Evolutionary conservation across 2,888 invertebrate genomes (phyloP).

Genomic region (Melieria picta): DNA sequence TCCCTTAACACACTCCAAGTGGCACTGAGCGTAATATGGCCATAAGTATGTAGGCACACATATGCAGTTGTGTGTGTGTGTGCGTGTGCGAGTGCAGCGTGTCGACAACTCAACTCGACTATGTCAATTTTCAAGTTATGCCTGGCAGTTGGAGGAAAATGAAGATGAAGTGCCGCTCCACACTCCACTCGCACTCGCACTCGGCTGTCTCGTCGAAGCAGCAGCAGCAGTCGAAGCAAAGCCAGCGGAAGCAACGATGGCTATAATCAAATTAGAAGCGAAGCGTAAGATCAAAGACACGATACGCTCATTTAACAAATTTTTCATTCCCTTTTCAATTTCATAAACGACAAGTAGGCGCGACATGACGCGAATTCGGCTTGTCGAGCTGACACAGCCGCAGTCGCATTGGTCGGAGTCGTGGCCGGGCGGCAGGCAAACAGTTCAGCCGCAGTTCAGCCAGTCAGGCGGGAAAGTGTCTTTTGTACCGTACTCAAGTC

Average conservation of each 20-base stretch:
- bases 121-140: no score
- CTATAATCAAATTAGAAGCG: slow-evolving; percentile 58
- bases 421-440: not conserved
- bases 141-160: no score
- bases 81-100: not conserved
- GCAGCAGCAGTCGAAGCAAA: not conserved
- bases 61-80: not conserved
- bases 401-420: not conserved
- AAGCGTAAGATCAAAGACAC: slow-evolving; percentile 43
- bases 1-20: no score
- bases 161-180: no score
- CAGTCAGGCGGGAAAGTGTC: slow-evolving; percentile 9
- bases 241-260: slow-evolving; percentile 44
- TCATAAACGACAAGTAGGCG: slow-evolving; percentile 34
- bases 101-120: no score
- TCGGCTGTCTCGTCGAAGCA: no score
- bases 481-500: slow-evolving; percentile 27
- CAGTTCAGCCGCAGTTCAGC: not conserved
- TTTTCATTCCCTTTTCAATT: slow-evolving; percentile 35
- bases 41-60: not conserved
- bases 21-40: not conserved
- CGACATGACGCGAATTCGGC: slow-evolving; percentile 31
- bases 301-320: slow-evolving; percentile 42
- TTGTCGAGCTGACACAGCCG: slow-evolving; percentile 12
- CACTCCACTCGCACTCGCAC: no score